Base-by-base conservation (phyloP, 37 sponge, comb jelly and placozoan species). In the Diacarnus erythraeanus region DNA sequence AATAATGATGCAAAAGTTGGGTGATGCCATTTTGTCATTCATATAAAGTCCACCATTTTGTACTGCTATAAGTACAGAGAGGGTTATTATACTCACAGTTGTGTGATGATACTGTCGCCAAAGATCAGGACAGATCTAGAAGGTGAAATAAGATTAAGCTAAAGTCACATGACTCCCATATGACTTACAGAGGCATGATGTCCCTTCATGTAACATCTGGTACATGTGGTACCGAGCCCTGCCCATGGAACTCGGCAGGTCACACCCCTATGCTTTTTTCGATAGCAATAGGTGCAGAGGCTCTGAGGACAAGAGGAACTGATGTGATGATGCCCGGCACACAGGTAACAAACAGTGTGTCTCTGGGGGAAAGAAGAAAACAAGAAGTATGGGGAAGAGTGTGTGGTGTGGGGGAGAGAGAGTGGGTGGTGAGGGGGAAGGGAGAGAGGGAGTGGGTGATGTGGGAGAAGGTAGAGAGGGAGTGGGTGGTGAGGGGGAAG, bases 61-160 rank as follows among this genome's bases (percentile, higher is more conserved):
- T n/a, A n/a, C n/a, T n/a, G n/a, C n/a, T n/a, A n/a, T n/a, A n/a
- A n/a, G n/a, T n/a, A n/a, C n/a, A 26, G 8, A 26, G 9, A 21
- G 29, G 29, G n/a, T 64, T 9, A 21, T 23, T 17, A 61, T 1
- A 56, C 79, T 68, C 47, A 79, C 79, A 1, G 80, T 83, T 0
- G 89, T 89, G 39, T 83, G 69, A 76, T 89, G 89, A 59, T 33
- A 89, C 57, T 89, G 89, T n/a, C 89, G 38, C 89, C 89, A 89
- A 38, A 38, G 59, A 38, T 89, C 89, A 38, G 84, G 84, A 44
- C 89, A 89, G 25, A 83, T 69, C 84, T 83, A 25, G 5, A 69
- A 15, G 3, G 1, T 2, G 54, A 74, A 74, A 54, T 15, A 47
- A 51, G 6, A 42, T 27, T 54, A 51, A 74, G 10, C 33, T 5